Percentiles rank a stretch among this genome's conserved stretches.
Evolutionary conservation across 2,797 vertebrate species (phyloP).

Genomic region (Sebastes nivosus): DNA sequence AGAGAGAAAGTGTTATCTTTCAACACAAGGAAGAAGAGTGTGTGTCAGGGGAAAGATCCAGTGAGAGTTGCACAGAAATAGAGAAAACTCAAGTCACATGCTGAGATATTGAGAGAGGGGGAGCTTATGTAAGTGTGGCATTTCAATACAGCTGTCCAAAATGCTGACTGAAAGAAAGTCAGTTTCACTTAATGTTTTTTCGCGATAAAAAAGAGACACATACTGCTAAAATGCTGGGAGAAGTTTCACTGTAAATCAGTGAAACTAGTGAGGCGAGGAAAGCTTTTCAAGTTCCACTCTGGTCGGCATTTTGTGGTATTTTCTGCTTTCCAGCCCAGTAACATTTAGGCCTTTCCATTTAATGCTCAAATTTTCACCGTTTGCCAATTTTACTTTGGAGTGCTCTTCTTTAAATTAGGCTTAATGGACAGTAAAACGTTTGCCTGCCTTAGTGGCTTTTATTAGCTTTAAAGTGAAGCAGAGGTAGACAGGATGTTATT

Average conservation of each 20-base stretch:
- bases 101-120: constrained; percentile 15
- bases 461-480: constrained; percentile 11
- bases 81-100: constrained; percentile 38
- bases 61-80: constrained; percentile 24
- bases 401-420: constrained; percentile 46
- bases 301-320: background rate
- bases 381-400: constrained; percentile 35
- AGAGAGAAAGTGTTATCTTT: constrained; percentile 23
- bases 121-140: constrained; percentile 52
- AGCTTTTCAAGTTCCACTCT: constrained; percentile 31
- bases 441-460: background rate
- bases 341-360: constrained; percentile 28
- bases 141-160: constrained; percentile 57
- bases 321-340: constrained; percentile 18
- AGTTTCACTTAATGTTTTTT: constrained; percentile 56
- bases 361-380: constrained; percentile 23
- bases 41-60: constrained; percentile 28
- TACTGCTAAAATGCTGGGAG: constrained; percentile 16
- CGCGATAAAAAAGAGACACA: constrained; percentile 44
- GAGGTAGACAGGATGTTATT: background rate
- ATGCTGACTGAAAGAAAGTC: constrained; percentile 59
- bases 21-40: background rate
- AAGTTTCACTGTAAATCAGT: constrained; percentile 35
- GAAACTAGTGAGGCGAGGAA: constrained; percentile 37
- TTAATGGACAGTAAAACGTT: constrained; percentile 32